Evolutionary conservation across 1,140 invertebrate genomes (phyloP), one percentile per base, ranked within the genome.

Genomic region (Leptinotarsa texana): DNA sequence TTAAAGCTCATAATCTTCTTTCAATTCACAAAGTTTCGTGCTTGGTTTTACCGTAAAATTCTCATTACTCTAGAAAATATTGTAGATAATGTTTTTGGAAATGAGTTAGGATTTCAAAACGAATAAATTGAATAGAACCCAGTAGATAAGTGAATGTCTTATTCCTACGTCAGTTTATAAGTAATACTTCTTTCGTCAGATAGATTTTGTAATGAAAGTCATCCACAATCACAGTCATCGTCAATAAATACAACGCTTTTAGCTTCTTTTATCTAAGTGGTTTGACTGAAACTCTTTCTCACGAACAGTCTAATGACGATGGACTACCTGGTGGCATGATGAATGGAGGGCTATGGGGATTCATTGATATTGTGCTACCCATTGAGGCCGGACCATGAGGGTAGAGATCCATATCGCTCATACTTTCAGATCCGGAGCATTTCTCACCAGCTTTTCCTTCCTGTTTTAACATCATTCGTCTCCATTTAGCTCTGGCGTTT

Each of bases 401-500:
- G 71, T 85, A 85, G 42, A 85, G 75, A 48, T 85, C 84, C 77
- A 85, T 78, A 74, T 85, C 84, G 72, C 82, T 84, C 77, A 85
- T 78, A 68, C 81, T 83, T 66, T 84, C 84, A 13, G 82, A 78
- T 13, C 82, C 81, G 21, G 83, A 81, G 76, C 82, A 84, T 73
- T 83, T 84, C 65, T 85, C 82, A 13, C 80, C 80, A 2, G 81
- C 80, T 75, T 85, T 85, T 17, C 84, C 84, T 76, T 85, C 84
- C 73, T 85, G 84, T 67, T 85, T 96, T 81, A 95, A 89, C 86
- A 96, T 92, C 91, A 96, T 96, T 77, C 97, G 91, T 81, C 97
- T 91, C 93, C 96, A 98, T 89, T 99, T 99, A 80, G 97, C 97
- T 69, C 97, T 89, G 24, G 96, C 96, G 86, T 99, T 99, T 89